Evolutionary conservation across 2,113 vertebrate species (phyloP).

Genomic region (Pseudonaja textilis): DNA sequence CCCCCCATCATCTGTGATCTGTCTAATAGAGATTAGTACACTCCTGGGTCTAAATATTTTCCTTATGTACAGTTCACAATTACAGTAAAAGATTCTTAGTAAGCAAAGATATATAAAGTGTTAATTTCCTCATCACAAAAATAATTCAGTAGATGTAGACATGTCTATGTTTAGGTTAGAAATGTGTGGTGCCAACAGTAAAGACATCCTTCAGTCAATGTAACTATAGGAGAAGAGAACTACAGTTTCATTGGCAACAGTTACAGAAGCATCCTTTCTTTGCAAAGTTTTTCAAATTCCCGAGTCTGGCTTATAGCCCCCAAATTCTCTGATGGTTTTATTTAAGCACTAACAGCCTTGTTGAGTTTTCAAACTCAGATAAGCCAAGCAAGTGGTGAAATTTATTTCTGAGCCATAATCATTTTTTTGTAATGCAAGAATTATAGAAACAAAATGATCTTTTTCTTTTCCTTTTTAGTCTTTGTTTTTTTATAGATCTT

Average conservation of each 20-base stretch:
- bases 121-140: not conserved
- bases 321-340: not conserved
- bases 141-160: not conserved
- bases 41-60: not conserved
- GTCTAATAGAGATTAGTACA: not conserved
- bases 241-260: not conserved
- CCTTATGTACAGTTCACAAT: not conserved
- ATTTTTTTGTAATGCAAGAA: not conserved
- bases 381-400: not conserved
- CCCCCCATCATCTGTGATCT: not conserved
- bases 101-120: not conserved
- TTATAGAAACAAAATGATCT: not conserved
- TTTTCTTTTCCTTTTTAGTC: not conserved
- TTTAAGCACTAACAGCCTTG: not conserved
- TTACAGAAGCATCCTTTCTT: not conserved
- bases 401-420: not conserved
- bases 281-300: not conserved
- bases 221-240: not conserved
- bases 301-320: not conserved
- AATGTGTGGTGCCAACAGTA: not conserved
- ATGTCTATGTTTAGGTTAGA: not conserved
- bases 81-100: not conserved
- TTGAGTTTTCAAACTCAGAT: not conserved
- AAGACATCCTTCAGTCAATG: not conserved
- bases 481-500: not conserved